These are phyloP conservation scores for Nyctereutes procyonoides DNA, from an alignment of 2,113 vertebrate species.

Conservation along the genomic window DNA sequence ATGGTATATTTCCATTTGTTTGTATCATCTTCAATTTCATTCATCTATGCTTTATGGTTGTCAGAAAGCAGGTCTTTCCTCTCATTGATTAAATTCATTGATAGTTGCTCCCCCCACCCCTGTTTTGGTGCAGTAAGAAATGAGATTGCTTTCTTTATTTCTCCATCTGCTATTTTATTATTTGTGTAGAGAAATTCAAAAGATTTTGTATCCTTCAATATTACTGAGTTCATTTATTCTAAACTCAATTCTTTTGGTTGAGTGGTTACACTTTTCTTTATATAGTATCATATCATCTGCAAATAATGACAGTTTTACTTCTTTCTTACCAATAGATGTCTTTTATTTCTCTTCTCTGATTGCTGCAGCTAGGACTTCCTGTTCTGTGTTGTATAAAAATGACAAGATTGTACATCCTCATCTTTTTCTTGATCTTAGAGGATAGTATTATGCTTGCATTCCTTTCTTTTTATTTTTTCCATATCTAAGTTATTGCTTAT, in stretches of 20 bases:
- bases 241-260: neutral
- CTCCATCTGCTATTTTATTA: neutral
- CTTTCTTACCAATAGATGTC: neutral
- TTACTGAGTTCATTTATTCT: neutral
- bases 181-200: neutral
- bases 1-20: neutral
- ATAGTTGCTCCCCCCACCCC: neutral
- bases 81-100: neutral
- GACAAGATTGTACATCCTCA: neutral
- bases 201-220: neutral
- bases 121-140: neutral
- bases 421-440: neutral
- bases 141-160: neutral
- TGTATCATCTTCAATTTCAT: neutral
- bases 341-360: neutral
- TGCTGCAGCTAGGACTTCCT: neutral
- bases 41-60: neutral
- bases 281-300: neutral
- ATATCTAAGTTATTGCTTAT: neutral
- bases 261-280: neutral
- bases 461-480: no score
- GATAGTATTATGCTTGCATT: no score
- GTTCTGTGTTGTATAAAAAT: neutral
- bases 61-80: neutral
- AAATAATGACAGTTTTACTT: neutral